Conservation (phyloP, 2,797 vertebrate genomes). For the Falco columbarius region DNA sequence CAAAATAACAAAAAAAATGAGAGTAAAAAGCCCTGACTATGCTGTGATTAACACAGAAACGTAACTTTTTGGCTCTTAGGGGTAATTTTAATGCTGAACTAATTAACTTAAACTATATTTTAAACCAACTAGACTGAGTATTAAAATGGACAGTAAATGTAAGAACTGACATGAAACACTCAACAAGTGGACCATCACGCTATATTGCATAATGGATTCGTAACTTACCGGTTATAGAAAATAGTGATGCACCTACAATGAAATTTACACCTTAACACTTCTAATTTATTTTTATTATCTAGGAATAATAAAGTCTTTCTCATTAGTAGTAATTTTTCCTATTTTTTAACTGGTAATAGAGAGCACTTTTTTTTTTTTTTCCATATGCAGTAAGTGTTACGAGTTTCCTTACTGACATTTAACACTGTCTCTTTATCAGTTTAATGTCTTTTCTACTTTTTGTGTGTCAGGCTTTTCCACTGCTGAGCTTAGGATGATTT, state of each 20-base stretch:
- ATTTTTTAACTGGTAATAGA: not conserved
- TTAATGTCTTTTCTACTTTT: slow-evolving; percentile 9
- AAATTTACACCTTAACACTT: not conserved
- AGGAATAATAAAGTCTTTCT: not conserved
- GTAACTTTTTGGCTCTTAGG: not conserved
- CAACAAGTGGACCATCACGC: not conserved
- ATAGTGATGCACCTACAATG: not conserved
- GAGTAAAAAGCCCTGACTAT: not conserved
- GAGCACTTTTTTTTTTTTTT: not conserved
- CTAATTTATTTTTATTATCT: slow-evolving; percentile 27
- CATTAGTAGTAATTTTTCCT: not conserved
- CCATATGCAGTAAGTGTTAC: not conserved
- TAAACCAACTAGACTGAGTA: not conserved
- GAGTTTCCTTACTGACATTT: not conserved
- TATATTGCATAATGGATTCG: not conserved
- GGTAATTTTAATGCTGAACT: not conserved
- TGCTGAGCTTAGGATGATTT: not conserved
- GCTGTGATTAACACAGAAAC: not conserved
- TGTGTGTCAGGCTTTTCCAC: not conserved
- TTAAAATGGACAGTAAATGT: not conserved
- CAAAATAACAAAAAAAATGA: not conserved
- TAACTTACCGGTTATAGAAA: not conserved
- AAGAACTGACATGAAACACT: not conserved
- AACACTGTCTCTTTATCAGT: not conserved
- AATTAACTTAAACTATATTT: not conserved